These are phyloP conservation scores for Pheosia tremula DNA, from an alignment of 2,888 invertebrate genomes.

Conservation along the genomic window DNA sequence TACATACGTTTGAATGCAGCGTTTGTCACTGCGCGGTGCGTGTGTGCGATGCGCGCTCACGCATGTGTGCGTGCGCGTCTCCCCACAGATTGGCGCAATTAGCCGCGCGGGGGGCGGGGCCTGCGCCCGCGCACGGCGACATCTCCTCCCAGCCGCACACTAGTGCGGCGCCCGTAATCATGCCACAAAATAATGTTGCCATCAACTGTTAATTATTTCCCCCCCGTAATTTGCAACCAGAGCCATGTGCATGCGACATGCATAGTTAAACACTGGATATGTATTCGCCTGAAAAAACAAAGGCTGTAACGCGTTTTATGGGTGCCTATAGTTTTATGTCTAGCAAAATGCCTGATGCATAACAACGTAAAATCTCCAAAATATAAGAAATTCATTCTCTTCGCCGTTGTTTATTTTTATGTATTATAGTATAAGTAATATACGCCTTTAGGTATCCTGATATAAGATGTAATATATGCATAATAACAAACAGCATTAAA, in stretches of 20 bases:
- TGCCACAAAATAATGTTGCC: slow-evolving; percentile 64
- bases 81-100: slow-evolving; percentile 82
- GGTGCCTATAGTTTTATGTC: slow-evolving; percentile 24
- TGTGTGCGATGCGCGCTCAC: slow-evolving; percentile 44
- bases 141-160: slow-evolving; percentile 71
- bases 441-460: too few species aligned
- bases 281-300: slow-evolving; percentile 46
- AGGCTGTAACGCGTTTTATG: slow-evolving; percentile 23
- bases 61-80: slow-evolving; percentile 65
- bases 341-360: not conserved
- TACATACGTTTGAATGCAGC: slow-evolving; percentile 61
- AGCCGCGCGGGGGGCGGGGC: slow-evolving; percentile 73
- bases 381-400: too few species aligned
- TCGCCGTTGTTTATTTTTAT: too few species aligned
- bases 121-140: slow-evolving; percentile 75
- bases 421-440: too few species aligned
- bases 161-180: slow-evolving; percentile 33
- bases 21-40: slow-evolving; percentile 49
- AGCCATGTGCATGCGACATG: slow-evolving; percentile 45
- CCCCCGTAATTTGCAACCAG: slow-evolving; percentile 43
- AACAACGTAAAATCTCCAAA: too few species aligned
- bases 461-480: too few species aligned
- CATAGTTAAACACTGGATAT: slow-evolving; percentile 50
- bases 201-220: slow-evolving; percentile 70
- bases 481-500: too few species aligned